Evolutionary conservation across 2,888 invertebrate species (phyloP), one percentile per base, ranked within the genome.

Genomic region (Microdon myrmicae): DNA sequence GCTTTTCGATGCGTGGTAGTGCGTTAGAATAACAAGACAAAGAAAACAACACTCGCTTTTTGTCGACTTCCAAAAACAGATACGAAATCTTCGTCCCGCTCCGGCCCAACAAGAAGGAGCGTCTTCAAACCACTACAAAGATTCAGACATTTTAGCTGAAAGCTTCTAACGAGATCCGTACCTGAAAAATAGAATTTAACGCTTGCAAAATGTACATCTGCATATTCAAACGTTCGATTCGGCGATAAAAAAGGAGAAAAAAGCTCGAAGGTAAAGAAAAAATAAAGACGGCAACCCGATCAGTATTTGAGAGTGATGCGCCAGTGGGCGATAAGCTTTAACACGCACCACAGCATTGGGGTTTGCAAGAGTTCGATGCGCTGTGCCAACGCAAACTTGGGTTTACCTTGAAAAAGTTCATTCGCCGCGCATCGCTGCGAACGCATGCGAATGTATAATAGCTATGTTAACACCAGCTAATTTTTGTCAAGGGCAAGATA

Each of bases 321-420:
- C 47, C 55, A 49, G 44, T 35, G 22, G 6, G 5, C 16, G 14
- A 31, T 29, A 47, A 53, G 51, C 58, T 56, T 51, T 12, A 64
- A 58, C 64, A 64, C 64, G 64, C 64, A 64, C 58, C 10, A 19
- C 31, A 39, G 64, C 64, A 64, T 64, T 58, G 64, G 53, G 20
- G 43, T 64, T 58, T 64, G 51, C 64, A 64, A 64, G 64, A 64
- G 64, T 64, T 64, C 64, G 64, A 64, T 64, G 64, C 64, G 64
- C 64, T 53, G 47, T 64, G 58, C 43, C 32, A 47, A 47, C 56
- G 41, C 51, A 58, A 58, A 38, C 53, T 58, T 56, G 43, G 13
- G 44, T 43, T 64, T 51, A 64, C 64, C 64, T 64, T 64, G 64
- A 64, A 64, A 56, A 64, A 58, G 64, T 64, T 64, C 58, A 64